A percentile compares a stretch with the other conserved stretches of the same genome.
Evolutionary conservation across 1,140 invertebrate species (phyloP).

Genomic region (Pemphigus obesinymphae): DNA sequence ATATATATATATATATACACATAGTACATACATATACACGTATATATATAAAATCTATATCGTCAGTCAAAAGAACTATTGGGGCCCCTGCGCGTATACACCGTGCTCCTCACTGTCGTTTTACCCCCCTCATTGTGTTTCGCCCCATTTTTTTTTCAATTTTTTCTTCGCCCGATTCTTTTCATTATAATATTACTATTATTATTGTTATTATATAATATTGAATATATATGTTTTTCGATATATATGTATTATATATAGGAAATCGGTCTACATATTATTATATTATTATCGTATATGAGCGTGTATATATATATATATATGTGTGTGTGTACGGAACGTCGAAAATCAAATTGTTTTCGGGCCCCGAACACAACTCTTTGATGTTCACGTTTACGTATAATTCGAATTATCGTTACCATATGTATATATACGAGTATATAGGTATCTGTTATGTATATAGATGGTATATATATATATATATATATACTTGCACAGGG

Average conservation of each 20-base stretch:
- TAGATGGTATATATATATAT: no score
- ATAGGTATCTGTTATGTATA: no score
- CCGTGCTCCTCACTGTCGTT: background rate
- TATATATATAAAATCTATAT: background rate
- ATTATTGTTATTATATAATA: slow-evolving; percentile 16
- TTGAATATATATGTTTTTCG: slow-evolving; percentile 16
- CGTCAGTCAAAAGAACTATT: slow-evolving; percentile 5
- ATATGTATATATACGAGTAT: background rate
- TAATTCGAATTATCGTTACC: slow-evolving; percentile 5
- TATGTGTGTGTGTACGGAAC: background rate
- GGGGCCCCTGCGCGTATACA: background rate
- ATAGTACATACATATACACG: background rate
- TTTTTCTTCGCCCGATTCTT: slow-evolving; percentile 14
- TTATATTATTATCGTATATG: no score
- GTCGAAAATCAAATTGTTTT: slow-evolving; percentile 16
- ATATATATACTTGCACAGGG: background rate
- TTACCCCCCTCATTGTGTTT: slow-evolving; percentile 24
- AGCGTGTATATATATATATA: background rate
- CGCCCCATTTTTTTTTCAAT: slow-evolving; percentile 13
- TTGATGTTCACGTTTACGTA: slow-evolving; percentile 30
- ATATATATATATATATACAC: background rate
- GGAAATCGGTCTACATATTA: background rate
- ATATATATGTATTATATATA: no score
- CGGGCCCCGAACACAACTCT: background rate
- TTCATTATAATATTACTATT: slow-evolving; percentile 35